Conservation (phyloP, 2,888 invertebrate genomes). For the Drosophila mimica region DNA sequence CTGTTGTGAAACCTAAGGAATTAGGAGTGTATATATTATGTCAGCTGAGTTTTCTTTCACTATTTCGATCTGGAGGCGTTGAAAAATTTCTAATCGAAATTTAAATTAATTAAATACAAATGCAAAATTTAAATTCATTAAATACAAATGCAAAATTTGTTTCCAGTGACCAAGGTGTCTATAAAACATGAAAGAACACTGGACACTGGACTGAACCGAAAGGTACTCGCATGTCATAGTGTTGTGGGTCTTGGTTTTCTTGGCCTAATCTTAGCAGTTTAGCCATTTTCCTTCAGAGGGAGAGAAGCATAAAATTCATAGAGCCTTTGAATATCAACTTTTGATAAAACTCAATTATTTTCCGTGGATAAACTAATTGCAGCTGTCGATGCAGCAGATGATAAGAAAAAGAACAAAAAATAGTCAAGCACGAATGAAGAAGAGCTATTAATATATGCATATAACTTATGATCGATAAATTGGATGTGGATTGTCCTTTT, state of each 20-base stretch:
- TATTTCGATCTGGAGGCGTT: constrained; percentile 57
- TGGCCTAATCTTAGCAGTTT: neutral
- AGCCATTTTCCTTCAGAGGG: neutral
- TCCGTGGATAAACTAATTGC: neutral
- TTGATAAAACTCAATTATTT: neutral
- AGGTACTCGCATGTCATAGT: constrained; percentile 19
- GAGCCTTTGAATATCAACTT: neutral
- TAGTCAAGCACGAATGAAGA: neutral
- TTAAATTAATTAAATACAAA: constrained; percentile 12
- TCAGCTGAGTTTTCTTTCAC: constrained; percentile 1
- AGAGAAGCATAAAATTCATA: constrained; percentile 1
- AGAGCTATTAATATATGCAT: neutral
- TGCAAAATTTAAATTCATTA: constrained; percentile 27
- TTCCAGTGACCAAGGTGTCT: constrained; percentile 46
- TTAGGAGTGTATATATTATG: neutral
- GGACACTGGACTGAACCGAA: neutral
- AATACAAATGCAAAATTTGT: constrained; percentile 27
- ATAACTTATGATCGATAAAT: neutral
- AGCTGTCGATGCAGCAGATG: neutral
- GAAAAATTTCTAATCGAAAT: constrained; percentile 25
- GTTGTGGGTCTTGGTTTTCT: neutral
- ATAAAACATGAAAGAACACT: neutral
- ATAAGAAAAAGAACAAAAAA: constrained; percentile 10
- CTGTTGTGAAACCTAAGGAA: neutral
- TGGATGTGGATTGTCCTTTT: neutral